phyloP scores from a whole-genome alignment of 2,797 vertebrate genomes.

The Schizopygopsis malacanthus region DNA sequence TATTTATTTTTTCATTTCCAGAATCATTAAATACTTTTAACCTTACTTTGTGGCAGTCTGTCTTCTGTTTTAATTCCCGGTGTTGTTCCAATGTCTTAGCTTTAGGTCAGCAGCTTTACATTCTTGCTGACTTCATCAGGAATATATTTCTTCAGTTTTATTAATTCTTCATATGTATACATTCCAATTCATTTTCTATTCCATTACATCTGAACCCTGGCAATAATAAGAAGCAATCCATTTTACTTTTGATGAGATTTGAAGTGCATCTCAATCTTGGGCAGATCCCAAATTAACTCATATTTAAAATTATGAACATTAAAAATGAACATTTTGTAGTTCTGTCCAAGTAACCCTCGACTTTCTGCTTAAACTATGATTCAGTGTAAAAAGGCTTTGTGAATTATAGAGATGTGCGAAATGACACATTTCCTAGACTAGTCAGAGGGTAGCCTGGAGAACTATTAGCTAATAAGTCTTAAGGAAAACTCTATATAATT shows the following conservation, averaged over 20 bases:
- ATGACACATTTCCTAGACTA: background rate
- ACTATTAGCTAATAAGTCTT: background rate
- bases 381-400: background rate
- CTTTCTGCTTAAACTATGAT: background rate
- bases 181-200: slow-evolving; percentile 22
- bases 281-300: slow-evolving; percentile 11
- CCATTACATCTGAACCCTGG: slow-evolving; percentile 2
- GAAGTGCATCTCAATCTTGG: slow-evolving; percentile 20
- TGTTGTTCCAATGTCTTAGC: background rate
- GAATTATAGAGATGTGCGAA: background rate
- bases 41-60: background rate
- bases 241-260: background rate
- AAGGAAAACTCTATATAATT: background rate
- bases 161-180: slow-evolving; percentile 5
- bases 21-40: background rate
- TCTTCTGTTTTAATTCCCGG: background rate
- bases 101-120: background rate
- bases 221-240: slow-evolving; percentile 2
- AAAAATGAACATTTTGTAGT: background rate
- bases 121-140: background rate
- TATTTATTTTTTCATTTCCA: background rate
- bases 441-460: background rate
- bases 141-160: background rate
- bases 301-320: background rate
- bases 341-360: background rate